Conservation (phyloP, 2,888 invertebrate species). For the Pseudococcus viburni region DNA sequence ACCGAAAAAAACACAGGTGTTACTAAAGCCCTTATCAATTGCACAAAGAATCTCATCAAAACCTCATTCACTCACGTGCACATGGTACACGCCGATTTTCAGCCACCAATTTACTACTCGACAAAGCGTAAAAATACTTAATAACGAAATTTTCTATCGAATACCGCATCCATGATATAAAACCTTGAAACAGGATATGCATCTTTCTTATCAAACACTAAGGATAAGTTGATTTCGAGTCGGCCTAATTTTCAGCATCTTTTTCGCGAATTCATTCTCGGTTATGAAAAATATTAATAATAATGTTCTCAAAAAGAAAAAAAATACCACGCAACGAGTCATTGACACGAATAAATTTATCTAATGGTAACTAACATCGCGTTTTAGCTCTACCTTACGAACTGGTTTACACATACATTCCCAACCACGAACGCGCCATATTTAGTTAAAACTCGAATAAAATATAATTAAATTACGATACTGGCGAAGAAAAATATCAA, state of each 20-base stretch:
- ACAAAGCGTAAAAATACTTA: not conserved
- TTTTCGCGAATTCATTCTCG: not conserved
- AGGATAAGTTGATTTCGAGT: not conserved
- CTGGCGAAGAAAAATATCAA: not conserved
- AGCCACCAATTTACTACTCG: not conserved
- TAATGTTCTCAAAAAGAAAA: constrained; percentile 21
- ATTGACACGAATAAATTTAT: constrained; percentile 58
- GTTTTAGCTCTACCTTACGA: constrained; percentile 51
- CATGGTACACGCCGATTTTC: not conserved
- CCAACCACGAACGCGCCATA: constrained; percentile 48
- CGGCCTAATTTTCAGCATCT: not conserved
- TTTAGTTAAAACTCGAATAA: constrained; percentile 18
- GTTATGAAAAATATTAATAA: constrained; percentile 14
- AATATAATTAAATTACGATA: not conserved
- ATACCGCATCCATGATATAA: not conserved
- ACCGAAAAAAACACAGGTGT: constrained; percentile 8
- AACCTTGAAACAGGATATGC: constrained; percentile 12
- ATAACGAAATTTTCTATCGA: not conserved
- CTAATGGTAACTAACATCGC: constrained; percentile 58
- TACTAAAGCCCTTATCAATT: constrained; percentile 6
- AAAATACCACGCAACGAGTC: constrained; percentile 56
- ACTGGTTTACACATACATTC: constrained; percentile 50
- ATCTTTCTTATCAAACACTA: not conserved
- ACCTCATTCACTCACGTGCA: constrained; percentile 20
- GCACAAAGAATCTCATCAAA: constrained; percentile 3